Percentiles rank a stretch among this genome's conserved stretches.
phyloP scores from a whole-genome alignment of 1,140 invertebrate species.

The Drosophila lini region DNA sequence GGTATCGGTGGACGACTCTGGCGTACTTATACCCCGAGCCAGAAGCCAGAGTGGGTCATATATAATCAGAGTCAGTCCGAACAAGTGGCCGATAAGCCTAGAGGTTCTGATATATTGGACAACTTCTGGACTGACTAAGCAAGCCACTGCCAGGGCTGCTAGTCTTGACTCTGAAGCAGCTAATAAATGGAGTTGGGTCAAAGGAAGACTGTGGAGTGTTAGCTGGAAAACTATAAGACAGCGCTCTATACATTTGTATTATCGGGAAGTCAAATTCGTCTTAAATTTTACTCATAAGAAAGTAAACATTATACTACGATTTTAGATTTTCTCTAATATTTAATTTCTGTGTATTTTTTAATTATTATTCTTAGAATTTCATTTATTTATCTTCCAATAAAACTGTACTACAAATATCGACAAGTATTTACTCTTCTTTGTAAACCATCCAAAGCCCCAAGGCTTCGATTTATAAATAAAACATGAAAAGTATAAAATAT shows the following conservation, averaged over 20 bases:
- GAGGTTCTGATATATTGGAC: neutral
- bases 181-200: constrained; percentile 1
- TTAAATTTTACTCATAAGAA: neutral
- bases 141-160: neutral
- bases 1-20: too few relatives aligned
- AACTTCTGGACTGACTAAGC: neutral
- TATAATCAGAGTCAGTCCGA: constrained; percentile 1
- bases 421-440: neutral
- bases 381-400: neutral
- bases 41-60: neutral
- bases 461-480: neutral
- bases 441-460: neutral
- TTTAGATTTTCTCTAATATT: too few relatives aligned
- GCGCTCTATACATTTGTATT: too few relatives aligned
- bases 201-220: neutral
- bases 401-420: neutral
- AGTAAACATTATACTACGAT: neutral
- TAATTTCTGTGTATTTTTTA: neutral
- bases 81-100: constrained; percentile 4
- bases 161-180: neutral
- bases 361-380: neutral
- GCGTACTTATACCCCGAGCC: constrained; percentile 8
- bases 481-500: neutral
- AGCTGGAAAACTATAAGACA: neutral
- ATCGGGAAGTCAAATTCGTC: neutral